Evolutionary conservation across 2,888 invertebrate species (phyloP).

Genomic region (Lissonota sp.): DNA sequence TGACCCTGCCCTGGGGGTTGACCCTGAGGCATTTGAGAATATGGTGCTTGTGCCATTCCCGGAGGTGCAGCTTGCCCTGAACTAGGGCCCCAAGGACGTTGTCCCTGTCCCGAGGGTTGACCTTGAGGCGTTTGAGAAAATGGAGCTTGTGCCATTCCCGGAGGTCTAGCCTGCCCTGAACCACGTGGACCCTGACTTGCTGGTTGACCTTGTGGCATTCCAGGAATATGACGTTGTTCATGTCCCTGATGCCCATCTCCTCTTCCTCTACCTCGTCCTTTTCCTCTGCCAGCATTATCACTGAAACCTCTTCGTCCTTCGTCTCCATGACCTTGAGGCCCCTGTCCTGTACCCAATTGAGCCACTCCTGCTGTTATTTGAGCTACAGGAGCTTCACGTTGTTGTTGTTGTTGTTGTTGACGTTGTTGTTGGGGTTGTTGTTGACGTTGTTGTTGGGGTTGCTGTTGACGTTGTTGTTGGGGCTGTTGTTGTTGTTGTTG

Average conservation of each 20-base stretch:
- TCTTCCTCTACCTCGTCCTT: neutral
- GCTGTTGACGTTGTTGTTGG: slow-evolving; percentile 3
- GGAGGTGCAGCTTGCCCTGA: no score
- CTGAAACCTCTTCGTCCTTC: no score
- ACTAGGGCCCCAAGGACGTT: no score
- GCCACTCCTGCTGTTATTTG: slow-evolving; percentile 21
- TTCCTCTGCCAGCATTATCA: neutral
- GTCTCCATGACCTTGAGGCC: slow-evolving; percentile 5
- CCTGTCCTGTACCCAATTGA: slow-evolving; percentile 8
- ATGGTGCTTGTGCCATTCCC: neutral
- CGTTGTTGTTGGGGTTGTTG: slow-evolving; percentile 2
- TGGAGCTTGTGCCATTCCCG: slow-evolving; percentile 16
- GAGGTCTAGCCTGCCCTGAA: neutral
- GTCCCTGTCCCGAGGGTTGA: slow-evolving; percentile 3
- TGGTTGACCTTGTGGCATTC: slow-evolving; percentile 1
- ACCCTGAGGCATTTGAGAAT: neutral
- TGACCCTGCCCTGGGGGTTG: slow-evolving; percentile 1
- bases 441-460: neutral
- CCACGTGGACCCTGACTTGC: neutral
- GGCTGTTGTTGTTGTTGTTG: neutral
- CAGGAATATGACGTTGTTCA: slow-evolving; percentile 9
- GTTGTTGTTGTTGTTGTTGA: slow-evolving; percentile 3
- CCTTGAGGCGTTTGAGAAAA: neutral
- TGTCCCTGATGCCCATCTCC: neutral
- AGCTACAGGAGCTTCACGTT: slow-evolving; percentile 24